Percentiles rank a stretch among this genome's conserved stretches.
These are phyloP conservation scores for Acrocephalus scirpaceus DNA, from an alignment of 2,797 vertebrate genomes.

Conservation along the genomic window DNA sequence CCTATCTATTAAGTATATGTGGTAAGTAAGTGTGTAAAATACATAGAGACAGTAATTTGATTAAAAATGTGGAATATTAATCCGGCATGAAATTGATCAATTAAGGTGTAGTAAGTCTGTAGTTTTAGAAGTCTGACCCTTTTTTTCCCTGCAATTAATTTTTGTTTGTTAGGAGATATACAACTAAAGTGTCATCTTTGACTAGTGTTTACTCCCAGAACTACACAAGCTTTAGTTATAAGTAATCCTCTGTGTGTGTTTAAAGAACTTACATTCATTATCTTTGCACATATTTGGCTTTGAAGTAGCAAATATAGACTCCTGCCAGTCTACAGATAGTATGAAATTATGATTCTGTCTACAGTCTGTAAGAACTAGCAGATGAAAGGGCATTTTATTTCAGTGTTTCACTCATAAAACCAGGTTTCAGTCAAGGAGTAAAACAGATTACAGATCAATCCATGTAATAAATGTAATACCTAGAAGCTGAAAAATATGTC, in stretches of 20 bases:
- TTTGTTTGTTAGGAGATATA: not conserved
- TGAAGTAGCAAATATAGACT: slow-evolving; percentile 22
- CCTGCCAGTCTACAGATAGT: not conserved
- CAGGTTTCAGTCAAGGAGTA: slow-evolving; percentile 15
- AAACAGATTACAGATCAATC: slow-evolving; percentile 42
- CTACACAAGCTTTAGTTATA: not conserved
- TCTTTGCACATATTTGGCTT: slow-evolving; percentile 28
- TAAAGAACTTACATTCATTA: slow-evolving; percentile 43
- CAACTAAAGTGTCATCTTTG: not conserved
- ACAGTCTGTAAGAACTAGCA: not conserved
- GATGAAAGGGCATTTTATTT: slow-evolving; percentile 40
- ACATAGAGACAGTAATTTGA: not conserved
- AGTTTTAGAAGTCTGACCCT: not conserved
- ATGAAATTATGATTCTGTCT: slow-evolving; percentile 33
- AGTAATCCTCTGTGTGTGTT: slow-evolving; percentile 7
- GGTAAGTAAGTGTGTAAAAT: not conserved
- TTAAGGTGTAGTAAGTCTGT: not conserved
- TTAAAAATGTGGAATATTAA: not conserved
- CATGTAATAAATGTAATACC: slow-evolving; percentile 8
- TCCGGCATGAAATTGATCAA: not conserved
- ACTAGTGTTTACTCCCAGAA: slow-evolving; percentile 1
- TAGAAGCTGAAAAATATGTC: slow-evolving; percentile 16
- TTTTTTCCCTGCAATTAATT: not conserved
- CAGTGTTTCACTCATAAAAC: slow-evolving; percentile 24
- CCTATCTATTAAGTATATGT: not conserved